Percentiles rank a stretch among this genome's conserved stretches.
phyloP scores from a whole-genome alignment of 2,113 vertebrate genomes.

The Spea multiplicata region DNA sequence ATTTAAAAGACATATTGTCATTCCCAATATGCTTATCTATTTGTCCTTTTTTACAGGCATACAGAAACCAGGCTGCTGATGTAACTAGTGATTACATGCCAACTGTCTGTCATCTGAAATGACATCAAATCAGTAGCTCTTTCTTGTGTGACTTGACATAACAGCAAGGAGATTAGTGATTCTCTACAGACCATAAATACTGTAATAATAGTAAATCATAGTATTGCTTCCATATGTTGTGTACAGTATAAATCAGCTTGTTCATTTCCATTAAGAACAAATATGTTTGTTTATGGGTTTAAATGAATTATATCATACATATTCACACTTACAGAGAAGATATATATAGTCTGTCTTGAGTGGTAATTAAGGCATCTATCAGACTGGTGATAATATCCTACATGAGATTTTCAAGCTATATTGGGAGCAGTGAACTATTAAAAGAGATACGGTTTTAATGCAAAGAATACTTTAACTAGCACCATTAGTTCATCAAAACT shows the following conservation, averaged over 20 bases:
- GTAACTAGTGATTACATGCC: slow-evolving; percentile 32
- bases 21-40: slow-evolving; percentile 13
- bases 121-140: slow-evolving; percentile 26
- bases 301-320: neutral
- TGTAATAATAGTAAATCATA: neutral
- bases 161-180: neutral
- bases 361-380: neutral
- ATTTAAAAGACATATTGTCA: slow-evolving; percentile 14
- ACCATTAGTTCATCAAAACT: too few relatives aligned
- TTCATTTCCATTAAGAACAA: neutral
- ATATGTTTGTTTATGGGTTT: neutral
- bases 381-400: neutral
- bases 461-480: too few relatives aligned
- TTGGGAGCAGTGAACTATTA: too few relatives aligned
- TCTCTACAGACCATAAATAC: neutral
- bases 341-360: neutral
- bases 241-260: neutral
- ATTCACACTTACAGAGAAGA: neutral
- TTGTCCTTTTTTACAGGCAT: slow-evolving; percentile 8
- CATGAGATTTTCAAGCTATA: too few relatives aligned
- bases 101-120: slow-evolving; percentile 28
- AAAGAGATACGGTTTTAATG: too few relatives aligned
- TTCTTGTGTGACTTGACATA: slow-evolving; percentile 8
- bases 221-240: neutral
- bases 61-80: slow-evolving; percentile 1